Evolutionary conservation across 2,888 invertebrate species (phyloP).

Genomic region (Drymonia ruficornis): DNA sequence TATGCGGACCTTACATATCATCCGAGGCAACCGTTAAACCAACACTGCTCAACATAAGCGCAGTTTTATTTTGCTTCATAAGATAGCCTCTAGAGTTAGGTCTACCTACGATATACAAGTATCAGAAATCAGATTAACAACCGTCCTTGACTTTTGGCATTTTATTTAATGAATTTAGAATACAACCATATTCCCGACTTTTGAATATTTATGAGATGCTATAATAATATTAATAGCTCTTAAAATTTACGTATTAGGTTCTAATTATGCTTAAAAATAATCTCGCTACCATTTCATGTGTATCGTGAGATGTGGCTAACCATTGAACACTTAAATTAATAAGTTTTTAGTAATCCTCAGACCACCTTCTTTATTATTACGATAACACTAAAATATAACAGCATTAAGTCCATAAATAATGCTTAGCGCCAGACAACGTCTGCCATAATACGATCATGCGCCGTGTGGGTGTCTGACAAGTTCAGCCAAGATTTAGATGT

Average conservation of each 20-base stretch:
- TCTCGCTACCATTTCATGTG: neutral
- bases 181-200: neutral
- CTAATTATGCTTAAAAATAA: neutral
- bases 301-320: slow-evolving; percentile 8
- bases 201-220: neutral
- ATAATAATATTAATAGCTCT: neutral
- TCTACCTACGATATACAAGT: neutral
- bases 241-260: neutral
- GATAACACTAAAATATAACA: slow-evolving; percentile 39
- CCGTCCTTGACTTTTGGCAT: neutral
- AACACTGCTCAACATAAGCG: no score
- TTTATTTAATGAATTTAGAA: no score
- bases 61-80: neutral
- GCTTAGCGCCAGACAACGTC: slow-evolving; percentile 46
- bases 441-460: slow-evolving; percentile 41
- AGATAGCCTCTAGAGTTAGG: neutral
- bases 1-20: no score
- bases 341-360: slow-evolving; percentile 28
- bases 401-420: slow-evolving; percentile 45
- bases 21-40: no score
- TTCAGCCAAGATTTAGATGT: slow-evolving; percentile 59
- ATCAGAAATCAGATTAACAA: neutral
- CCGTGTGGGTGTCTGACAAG: slow-evolving; percentile 49
- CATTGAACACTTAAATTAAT: slow-evolving; percentile 32
- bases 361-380: slow-evolving; percentile 29